These are phyloP conservation scores for Tor tambroides DNA, from an alignment of 2,113 vertebrate species.

Conservation along the genomic window DNA sequence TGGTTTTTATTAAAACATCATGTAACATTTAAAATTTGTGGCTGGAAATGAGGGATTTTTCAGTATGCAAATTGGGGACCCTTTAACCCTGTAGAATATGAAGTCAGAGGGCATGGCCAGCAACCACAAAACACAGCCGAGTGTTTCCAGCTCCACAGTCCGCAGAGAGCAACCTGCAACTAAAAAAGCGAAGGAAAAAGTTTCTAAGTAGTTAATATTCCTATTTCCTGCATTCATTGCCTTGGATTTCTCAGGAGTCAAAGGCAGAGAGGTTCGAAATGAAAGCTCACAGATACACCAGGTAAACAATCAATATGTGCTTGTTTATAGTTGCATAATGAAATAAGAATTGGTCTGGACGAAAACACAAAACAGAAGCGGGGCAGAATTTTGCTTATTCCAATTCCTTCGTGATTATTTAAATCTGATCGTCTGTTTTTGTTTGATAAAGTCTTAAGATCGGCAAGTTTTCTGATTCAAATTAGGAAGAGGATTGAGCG, in stretches of 20 bases:
- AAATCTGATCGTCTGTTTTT: neutral
- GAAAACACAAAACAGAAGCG: neutral
- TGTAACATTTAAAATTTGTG: neutral
- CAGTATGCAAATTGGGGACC: slow-evolving; percentile 56
- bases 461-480: neutral
- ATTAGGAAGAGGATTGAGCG: neutral
- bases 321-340: neutral
- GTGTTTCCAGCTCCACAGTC: slow-evolving; percentile 2
- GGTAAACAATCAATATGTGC: neutral
- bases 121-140: slow-evolving; percentile 31
- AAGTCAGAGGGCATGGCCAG: slow-evolving; percentile 51
- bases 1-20: neutral
- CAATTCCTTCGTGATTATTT: neutral
- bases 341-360: neutral
- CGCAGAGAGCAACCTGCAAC: neutral
- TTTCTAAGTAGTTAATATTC: neutral
- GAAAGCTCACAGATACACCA: neutral
- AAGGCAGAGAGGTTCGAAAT: neutral
- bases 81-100: slow-evolving; percentile 49
- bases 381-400: neutral
- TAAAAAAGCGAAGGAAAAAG: neutral
- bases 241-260: neutral
- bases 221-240: neutral
- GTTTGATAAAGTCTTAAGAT: neutral
- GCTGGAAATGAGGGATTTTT: slow-evolving; percentile 2